Evolutionary conservation across 2,888 invertebrate species (phyloP).

Genomic region (Unio pictorum): DNA sequence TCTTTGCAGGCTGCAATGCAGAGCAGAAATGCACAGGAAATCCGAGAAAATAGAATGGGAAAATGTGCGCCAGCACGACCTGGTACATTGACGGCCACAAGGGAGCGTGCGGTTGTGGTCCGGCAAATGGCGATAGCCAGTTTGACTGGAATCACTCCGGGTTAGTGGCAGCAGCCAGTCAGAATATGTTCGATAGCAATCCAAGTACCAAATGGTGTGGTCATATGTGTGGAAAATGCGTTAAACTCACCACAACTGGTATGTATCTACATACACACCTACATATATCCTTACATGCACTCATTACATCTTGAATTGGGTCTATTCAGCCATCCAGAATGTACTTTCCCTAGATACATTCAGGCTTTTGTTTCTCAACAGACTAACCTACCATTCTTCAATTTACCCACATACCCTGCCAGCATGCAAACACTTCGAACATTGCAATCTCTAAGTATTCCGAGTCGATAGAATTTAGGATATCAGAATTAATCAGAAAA

Average conservation of each 20-base stretch:
- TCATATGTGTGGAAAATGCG: conserved; percentile 47
- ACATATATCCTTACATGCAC: no score
- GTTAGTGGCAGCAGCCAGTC: conserved; percentile 47
- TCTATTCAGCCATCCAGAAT: no score
- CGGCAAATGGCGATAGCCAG: conserved; percentile 21
- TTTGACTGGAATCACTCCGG: conserved; percentile 46
- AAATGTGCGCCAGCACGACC: conserved; percentile 58
- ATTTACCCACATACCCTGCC: no score
- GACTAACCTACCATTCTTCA: no score
- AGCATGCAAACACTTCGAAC: no score
- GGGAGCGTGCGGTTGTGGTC: conserved; percentile 54
- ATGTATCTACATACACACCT: not conserved
- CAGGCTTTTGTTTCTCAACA: no score
- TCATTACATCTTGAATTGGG: no score
- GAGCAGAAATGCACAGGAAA: conserved; percentile 25
- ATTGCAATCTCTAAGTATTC: no score
- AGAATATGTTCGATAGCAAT: conserved; percentile 39
- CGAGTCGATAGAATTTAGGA: no score
- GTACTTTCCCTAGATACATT: no score
- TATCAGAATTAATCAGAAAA: no score
- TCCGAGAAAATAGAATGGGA: conserved; percentile 44
- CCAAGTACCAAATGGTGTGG: conserved; percentile 47
- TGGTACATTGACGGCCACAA: conserved; percentile 53
- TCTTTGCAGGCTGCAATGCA: conserved; percentile 4
- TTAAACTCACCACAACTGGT: conserved; percentile 58